Base-by-base conservation (phyloP, 2,797 vertebrate species). In the Pterois miles region DNA sequence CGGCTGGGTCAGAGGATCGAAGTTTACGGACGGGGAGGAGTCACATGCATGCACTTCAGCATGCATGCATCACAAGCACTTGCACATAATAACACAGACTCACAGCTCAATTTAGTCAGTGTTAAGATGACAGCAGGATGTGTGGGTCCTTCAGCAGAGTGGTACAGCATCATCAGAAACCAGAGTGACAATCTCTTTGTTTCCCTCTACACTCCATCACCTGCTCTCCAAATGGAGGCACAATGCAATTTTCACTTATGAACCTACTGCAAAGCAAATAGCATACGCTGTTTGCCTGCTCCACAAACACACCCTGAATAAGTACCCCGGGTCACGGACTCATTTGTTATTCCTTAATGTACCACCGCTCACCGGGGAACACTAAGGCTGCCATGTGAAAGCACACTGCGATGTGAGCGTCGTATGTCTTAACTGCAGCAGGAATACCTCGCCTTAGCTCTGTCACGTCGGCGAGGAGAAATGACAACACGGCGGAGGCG, bases 261-360 rank as follows among this genome's bases (percentile, higher is more conserved):
- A 92, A 92, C 92, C 85, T 83, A 86, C 84, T 69, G 90, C 86
- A 85, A 88, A 91, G 88, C 89, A 92, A 93, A 94, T 92, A 83
- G 88, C 87, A 79, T 88, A 75, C 25, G 81, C 85, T 83, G 88
- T 92, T 90, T 82, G 71, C 67, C 86, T 75, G 81, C 88, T 86
- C 75, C 79, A 65, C 83, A 91, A 91, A 91, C 91, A 89, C 91
- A 91, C 84, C 78, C 81, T 81, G 89, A 91, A 89, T 90, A 93
- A 93, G 88, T 85, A 93, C 69, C 89, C 70, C 20, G 83, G 89
- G 92, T 94, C 92, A 85, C 71, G 88, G 89, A 89, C 88, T 93
- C 90, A 92, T 94, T 94, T 92, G 89, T 93, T 94, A 92, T 91
- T 88, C 91, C 91, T 92, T 94, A 93, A 94, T 94, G 92, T 92